These are phyloP conservation scores for Melanotaenia nigrans DNA, from an alignment of 2,797 vertebrate species.

Conservation along the genomic window DNA sequence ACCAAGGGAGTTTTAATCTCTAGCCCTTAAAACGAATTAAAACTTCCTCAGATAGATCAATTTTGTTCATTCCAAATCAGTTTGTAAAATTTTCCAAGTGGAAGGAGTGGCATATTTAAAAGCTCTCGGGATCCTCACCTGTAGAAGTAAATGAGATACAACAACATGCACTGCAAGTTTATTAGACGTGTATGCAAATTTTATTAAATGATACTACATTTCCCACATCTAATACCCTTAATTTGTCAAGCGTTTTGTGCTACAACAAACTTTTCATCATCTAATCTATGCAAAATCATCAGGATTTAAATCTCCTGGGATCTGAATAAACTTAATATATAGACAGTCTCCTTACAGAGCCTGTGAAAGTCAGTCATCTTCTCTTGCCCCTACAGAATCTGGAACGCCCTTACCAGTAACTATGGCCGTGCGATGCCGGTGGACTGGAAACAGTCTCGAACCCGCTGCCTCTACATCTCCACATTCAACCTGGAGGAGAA, in stretches of 20 bases:
- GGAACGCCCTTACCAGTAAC: constrained; percentile 91
- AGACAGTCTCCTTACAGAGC: not conserved
- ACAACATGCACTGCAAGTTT: not conserved
- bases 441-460: constrained; percentile 90
- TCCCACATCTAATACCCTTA: not conserved
- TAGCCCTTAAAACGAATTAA: too few relatives aligned
- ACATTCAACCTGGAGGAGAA: constrained; percentile 87
- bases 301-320: not conserved
- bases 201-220: not conserved
- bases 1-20: too few relatives aligned
- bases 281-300: not conserved
- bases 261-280: not conserved
- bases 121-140: not conserved
- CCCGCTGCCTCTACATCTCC: constrained; percentile 87
- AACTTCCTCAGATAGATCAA: too few relatives aligned
- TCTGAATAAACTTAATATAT: too few relatives aligned
- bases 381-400: constrained; percentile 84
- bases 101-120: not conserved
- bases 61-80: not conserved
- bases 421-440: constrained; percentile 91
- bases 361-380: not conserved
- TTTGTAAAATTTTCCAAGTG: not conserved
- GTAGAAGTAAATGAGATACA: not conserved
- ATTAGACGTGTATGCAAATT: not conserved
- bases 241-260: not conserved